Percentiles rank a stretch among this genome's conserved stretches.
Conservation (phyloP, 92 coral and sea anemone genomes). For the Ricordea florida region DNA sequence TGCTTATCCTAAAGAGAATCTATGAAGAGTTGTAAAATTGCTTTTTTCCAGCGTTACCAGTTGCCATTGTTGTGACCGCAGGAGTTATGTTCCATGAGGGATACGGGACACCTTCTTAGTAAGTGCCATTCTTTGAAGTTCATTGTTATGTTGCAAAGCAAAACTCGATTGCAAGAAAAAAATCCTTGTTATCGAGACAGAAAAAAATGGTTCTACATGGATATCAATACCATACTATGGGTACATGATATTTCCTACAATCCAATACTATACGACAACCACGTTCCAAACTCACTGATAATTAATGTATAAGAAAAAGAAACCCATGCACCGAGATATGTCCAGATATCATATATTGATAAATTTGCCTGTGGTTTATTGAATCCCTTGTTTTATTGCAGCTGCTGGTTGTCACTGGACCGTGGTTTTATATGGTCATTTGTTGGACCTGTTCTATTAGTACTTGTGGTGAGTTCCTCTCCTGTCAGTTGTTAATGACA, state of each 20-base stretch:
- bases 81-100: constrained; percentile 75
- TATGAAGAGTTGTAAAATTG: neutral
- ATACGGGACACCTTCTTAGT: constrained; percentile 77
- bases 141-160: no score
- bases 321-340: neutral
- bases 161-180: no score
- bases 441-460: constrained; percentile 91
- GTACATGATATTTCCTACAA: no score
- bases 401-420: constrained; percentile 95
- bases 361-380: neutral
- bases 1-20: neutral
- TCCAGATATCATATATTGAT: neutral
- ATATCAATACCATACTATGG: no score
- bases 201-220: no score
- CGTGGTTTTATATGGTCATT: constrained; percentile 96
- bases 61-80: constrained; percentile 63
- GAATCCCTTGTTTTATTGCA: neutral
- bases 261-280: no score
- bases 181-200: no score
- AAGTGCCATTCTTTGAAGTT: constrained; percentile 14
- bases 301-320: neutral
- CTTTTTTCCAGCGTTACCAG: constrained; percentile 60
- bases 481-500: neutral
- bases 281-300: no score
- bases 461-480: constrained; percentile 77